phyloP scores from a whole-genome alignment of 2,113 vertebrate species.

The Ia io region DNA sequence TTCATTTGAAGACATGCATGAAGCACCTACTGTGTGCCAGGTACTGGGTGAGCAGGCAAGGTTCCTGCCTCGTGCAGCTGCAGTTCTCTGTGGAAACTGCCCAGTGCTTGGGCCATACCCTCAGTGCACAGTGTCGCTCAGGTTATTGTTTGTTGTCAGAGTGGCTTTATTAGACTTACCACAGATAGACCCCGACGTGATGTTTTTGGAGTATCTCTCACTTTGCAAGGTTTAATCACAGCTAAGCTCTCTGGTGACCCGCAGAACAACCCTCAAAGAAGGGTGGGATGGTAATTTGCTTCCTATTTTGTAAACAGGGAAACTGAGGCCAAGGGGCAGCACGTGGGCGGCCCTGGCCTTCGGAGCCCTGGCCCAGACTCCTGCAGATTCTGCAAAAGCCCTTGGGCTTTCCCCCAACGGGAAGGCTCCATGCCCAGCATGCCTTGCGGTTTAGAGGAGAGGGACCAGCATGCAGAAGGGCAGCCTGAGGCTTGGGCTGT shows the following conservation, averaged over 20 bases:
- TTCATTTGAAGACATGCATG: not conserved
- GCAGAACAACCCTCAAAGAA: not conserved
- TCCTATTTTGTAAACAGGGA: not conserved
- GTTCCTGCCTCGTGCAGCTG: not conserved
- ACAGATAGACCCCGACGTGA: not conserved
- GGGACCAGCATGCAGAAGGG: not conserved
- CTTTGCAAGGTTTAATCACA: not conserved
- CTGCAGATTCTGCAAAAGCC: not conserved
- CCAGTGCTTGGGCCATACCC: not conserved
- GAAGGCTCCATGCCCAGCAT: not conserved
- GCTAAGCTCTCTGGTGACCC: not conserved
- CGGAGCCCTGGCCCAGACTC: not conserved
- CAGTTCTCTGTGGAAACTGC: not conserved
- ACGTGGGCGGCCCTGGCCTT: not conserved
- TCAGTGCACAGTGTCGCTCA: rapidly evolving
- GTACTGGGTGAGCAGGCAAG: not conserved
- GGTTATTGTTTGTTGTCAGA: not conserved
- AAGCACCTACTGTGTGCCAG: not conserved
- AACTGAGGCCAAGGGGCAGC: not conserved
- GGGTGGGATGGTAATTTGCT: not conserved
- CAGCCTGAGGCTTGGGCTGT: not conserved
- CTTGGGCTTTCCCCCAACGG: not conserved
- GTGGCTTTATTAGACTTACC: not conserved
- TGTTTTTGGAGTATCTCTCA: not conserved
- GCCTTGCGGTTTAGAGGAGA: not conserved